Evolutionary conservation across 1,140 invertebrate genomes (phyloP).

Genomic region (Chironomus tepperi): DNA sequence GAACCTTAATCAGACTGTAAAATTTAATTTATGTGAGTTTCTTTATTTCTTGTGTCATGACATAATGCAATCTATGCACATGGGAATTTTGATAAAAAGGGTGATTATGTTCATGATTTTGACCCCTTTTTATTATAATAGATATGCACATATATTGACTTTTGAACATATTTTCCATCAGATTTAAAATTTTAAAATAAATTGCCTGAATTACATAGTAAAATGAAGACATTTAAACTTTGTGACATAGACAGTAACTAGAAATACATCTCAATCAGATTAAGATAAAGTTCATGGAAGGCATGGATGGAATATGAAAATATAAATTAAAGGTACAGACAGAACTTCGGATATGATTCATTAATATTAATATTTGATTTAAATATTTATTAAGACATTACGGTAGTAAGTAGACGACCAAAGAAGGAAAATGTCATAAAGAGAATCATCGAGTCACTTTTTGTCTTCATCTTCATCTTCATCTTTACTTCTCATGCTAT

Average conservation of each 20-base stretch:
- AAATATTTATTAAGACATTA: slow-evolving; percentile 23
- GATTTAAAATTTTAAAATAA: neutral
- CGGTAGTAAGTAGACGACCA: no score
- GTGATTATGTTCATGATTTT: neutral
- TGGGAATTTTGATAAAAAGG: slow-evolving; percentile 18
- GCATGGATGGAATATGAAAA: neutral
- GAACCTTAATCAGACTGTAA: neutral
- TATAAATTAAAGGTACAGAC: neutral
- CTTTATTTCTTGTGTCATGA: neutral
- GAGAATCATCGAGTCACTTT: no score
- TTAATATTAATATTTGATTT: slow-evolving; percentile 22
- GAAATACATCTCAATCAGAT: neutral
- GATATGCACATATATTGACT: neutral
- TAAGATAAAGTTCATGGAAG: neutral
- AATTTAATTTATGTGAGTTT: slow-evolving; percentile 12
- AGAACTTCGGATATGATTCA: neutral
- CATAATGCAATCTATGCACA: slow-evolving; percentile 7
- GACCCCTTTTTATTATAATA: neutral
- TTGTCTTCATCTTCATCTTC: no score
- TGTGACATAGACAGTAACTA: neutral
- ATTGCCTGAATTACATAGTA: neutral
- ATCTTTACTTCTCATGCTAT: no score
- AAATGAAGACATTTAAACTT: neutral
- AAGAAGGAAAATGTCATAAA: no score
- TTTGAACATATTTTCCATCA: no score